A percentile compares a stretch with the other conserved stretches of the same genome.
phyloP scores from a whole-genome alignment of 2,888 invertebrate genomes.

The Resseliella maxima region DNA sequence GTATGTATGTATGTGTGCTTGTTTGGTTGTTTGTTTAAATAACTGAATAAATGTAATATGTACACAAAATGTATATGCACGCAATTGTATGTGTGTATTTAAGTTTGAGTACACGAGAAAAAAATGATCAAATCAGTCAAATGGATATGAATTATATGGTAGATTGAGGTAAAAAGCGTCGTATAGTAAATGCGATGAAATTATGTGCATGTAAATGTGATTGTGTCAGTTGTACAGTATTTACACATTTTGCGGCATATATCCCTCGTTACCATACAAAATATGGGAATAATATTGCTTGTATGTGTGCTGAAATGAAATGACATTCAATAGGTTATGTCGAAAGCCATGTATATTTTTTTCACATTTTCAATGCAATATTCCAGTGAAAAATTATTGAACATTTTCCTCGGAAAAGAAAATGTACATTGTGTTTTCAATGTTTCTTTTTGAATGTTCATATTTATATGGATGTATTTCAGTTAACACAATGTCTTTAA shows the following conservation, averaged over 20 bases:
- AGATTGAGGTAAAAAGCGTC: not conserved
- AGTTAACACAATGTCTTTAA: not conserved
- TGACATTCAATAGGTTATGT: constrained; percentile 9
- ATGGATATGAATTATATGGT: not conserved
- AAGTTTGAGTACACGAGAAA: not conserved
- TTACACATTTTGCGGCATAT: constrained; percentile 1
- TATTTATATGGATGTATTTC: not conserved
- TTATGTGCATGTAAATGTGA: not conserved
- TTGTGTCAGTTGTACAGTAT: not conserved
- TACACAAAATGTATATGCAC: too few relatives aligned
- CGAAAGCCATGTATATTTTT: not conserved
- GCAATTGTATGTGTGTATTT: not conserved
- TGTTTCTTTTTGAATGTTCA: too few relatives aligned
- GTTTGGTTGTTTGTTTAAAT: too few relatives aligned
- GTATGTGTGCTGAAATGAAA: not conserved
- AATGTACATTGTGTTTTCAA: too few relatives aligned
- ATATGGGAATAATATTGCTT: not conserved
- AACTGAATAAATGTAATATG: too few relatives aligned
- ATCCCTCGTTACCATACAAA: not conserved
- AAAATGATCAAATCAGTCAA: not conserved
- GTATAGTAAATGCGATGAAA: not conserved
- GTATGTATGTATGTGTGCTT: not conserved
- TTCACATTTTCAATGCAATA: too few relatives aligned
- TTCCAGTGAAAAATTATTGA: too few relatives aligned
- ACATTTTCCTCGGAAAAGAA: too few relatives aligned